These are phyloP conservation scores for Crotalus viridis DNA, from an alignment of 2,113 vertebrate species.

Conservation along the genomic window DNA sequence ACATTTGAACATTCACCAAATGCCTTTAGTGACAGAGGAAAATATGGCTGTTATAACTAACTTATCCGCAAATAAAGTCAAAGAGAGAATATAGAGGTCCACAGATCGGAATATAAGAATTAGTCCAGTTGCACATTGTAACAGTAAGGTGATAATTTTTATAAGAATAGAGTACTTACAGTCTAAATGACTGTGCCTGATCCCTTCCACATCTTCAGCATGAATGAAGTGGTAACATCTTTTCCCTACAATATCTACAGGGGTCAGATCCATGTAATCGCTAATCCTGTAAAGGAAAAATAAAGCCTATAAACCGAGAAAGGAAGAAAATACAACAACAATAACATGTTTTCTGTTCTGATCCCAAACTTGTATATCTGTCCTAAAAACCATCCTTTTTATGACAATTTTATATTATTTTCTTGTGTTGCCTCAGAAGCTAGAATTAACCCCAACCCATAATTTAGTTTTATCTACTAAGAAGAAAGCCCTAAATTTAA, in stretches of 20 bases:
- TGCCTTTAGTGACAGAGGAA: conserved; percentile 15
- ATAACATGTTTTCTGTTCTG: conserved; percentile 20
- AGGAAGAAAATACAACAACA: conserved; percentile 26
- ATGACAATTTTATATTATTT: background rate
- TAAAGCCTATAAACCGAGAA: conserved; percentile 51
- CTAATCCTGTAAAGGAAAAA: conserved; percentile 83
- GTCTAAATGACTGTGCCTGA: conserved; percentile 94
- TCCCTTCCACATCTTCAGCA: conserved; percentile 96
- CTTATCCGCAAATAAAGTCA: background rate
- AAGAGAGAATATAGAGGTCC: conserved; percentile 20
- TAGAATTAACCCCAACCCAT: background rate
- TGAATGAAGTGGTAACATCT: conserved; percentile 98
- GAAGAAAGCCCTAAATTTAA: background rate
- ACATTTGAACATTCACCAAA: conserved; percentile 19
- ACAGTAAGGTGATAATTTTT: background rate
- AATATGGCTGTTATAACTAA: conserved; percentile 15
- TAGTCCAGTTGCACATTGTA: conserved; percentile 28
- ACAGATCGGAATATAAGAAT: conserved; percentile 4
- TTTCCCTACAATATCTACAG: conserved; percentile 95
- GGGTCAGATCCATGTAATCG: conserved; percentile 97
- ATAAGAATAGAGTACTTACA: conserved; percentile 80
- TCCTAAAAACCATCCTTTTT: background rate
- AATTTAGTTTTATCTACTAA: background rate
- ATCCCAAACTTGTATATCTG: background rate
- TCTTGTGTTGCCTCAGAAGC: background rate